phyloP scores from a whole-genome alignment of 2,113 vertebrate species.

The Tor tambroides region DNA sequence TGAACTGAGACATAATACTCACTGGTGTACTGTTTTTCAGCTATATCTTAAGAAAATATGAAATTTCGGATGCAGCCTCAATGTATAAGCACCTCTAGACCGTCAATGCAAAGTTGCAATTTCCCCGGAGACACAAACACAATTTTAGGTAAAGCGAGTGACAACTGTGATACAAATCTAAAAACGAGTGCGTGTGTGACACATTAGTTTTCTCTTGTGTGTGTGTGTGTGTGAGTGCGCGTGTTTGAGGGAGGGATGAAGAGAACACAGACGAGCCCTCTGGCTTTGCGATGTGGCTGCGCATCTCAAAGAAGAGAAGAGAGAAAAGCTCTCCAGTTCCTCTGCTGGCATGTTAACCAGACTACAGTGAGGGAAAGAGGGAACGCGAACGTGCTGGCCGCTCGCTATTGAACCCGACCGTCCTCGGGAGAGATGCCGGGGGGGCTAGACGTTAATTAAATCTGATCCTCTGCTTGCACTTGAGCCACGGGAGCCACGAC shows the following conservation, averaged over 20 bases:
- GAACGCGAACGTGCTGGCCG: background rate
- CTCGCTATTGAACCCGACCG: background rate
- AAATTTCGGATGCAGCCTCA: background rate
- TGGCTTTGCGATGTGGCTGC: background rate
- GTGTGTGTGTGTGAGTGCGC: background rate
- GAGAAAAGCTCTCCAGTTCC: constrained; percentile 1
- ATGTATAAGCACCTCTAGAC: background rate
- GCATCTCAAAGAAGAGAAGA: background rate
- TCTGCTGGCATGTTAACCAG: background rate
- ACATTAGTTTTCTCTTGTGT: background rate
- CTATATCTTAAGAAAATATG: no score
- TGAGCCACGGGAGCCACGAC: background rate
- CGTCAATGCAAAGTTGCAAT: background rate
- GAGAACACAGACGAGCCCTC: constrained; percentile 2
- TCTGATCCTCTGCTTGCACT: constrained; percentile 14
- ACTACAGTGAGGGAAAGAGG: background rate
- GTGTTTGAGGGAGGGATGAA: background rate
- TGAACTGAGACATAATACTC: no score
- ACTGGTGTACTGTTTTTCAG: no score
- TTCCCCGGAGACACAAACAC: background rate
- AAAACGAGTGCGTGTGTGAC: background rate
- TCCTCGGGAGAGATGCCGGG: constrained; percentile 17
- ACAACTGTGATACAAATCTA: constrained; percentile 22
- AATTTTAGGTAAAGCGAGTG: background rate
- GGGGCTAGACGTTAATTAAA: constrained; percentile 40